Evolutionary conservation across 2,888 invertebrate genomes (phyloP).

Genomic region (Drosophila tripunctata): DNA sequence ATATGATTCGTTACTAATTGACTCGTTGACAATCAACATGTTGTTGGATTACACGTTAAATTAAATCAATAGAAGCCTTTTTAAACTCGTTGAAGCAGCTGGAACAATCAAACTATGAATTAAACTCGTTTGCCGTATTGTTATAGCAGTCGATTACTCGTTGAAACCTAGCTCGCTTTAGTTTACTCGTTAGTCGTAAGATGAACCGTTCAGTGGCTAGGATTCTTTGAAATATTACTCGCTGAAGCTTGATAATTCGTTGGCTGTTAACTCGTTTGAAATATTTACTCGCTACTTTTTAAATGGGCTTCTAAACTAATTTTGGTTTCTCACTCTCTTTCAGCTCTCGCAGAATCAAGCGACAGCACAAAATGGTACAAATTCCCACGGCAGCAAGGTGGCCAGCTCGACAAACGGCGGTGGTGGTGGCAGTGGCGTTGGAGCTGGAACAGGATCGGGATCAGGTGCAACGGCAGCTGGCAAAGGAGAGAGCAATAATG

Average conservation of each 20-base stretch:
- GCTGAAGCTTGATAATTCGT: background rate
- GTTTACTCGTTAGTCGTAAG: background rate
- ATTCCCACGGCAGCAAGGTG: conserved; percentile 81
- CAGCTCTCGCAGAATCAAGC: conserved; percentile 84
- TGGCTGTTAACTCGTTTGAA: no score
- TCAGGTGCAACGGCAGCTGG: conserved; percentile 63
- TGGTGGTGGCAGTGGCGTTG: conserved; percentile 23
- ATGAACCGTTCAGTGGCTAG: no score
- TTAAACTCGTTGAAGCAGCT: no score
- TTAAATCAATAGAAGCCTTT: no score
- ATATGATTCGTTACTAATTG: no score
- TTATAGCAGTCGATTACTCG: no score
- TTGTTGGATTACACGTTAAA: no score
- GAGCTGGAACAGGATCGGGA: conserved; percentile 39
- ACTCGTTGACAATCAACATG: no score
- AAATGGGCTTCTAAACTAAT: background rate
- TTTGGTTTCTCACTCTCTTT: conserved; percentile 9
- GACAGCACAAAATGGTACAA: conserved; percentile 85
- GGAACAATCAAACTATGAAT: no score
- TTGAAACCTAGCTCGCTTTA: no score
- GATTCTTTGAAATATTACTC: background rate
- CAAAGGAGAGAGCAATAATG: conserved; percentile 71
- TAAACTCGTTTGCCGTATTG: no score
- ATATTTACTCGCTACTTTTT: background rate
- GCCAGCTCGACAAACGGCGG: conserved; percentile 61